Conservation (phyloP, 2,797 vertebrate genomes). For the Philypnodon macrostomus region DNA sequence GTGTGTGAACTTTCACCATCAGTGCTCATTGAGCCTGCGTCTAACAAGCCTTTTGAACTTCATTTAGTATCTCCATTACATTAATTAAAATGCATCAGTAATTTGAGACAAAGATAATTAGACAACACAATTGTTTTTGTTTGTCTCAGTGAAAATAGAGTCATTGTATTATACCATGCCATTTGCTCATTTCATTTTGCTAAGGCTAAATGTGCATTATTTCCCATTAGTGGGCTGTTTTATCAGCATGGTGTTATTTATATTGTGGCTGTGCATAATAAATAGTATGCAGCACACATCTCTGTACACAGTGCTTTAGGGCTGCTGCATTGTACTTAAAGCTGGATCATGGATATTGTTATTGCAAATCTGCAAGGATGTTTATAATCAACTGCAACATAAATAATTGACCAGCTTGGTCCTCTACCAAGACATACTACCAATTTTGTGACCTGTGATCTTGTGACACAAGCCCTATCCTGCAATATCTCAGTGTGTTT, state of each 20-base stretch:
- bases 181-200: conserved; percentile 51
- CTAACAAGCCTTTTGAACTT: conserved; percentile 16
- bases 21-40: conserved; percentile 1
- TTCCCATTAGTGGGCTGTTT: conserved; percentile 52
- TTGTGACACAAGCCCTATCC: too few relatives aligned
- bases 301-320: not conserved
- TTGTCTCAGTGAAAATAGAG: conserved; percentile 48
- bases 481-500: conserved; percentile 45
- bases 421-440: too few relatives aligned
- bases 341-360: conserved; percentile 19
- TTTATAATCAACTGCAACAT: conserved; percentile 13
- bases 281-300: conserved; percentile 30
- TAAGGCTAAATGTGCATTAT: conserved; percentile 55
- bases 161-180: conserved; percentile 24
- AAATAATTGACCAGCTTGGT: not conserved
- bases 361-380: conserved; percentile 17
- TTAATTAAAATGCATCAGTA: conserved; percentile 31
- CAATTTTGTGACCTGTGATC: too few relatives aligned
- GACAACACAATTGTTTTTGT: conserved; percentile 35
- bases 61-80: conserved; percentile 25
- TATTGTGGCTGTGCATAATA: conserved; percentile 47
- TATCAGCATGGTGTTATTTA: conserved; percentile 57
- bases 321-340: conserved; percentile 38
- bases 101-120: conserved; percentile 32
- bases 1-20: conserved; percentile 16